These are phyloP conservation scores for Bacillus rossius DNA, from an alignment of 1,140 invertebrate genomes.

Conservation along the genomic window DNA sequence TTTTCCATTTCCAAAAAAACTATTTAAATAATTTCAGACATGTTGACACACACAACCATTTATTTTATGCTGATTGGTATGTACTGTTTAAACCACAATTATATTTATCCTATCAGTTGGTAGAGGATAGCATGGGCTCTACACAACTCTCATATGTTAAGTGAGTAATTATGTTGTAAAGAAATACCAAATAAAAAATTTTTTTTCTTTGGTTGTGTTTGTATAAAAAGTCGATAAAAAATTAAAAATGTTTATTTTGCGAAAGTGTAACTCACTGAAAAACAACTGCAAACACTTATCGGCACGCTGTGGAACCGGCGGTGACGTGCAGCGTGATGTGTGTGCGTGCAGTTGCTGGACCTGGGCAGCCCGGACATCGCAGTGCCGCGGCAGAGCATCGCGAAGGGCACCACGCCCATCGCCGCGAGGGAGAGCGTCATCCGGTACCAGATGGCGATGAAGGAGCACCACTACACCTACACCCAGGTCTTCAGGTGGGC, in stretches of 20 bases:
- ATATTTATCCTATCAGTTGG: too few species aligned
- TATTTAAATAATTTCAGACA: too few species aligned
- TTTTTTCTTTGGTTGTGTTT: not conserved
- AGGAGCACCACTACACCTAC: conserved; percentile 78
- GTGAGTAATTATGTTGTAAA: not conserved
- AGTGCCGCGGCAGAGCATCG: conserved; percentile 53
- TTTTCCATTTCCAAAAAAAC: too few species aligned
- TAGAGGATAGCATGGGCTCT: too few species aligned
- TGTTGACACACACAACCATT: too few species aligned
- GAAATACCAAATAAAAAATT: not conserved
- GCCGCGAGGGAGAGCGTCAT: conserved; percentile 75
- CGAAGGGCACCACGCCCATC: conserved; percentile 60
- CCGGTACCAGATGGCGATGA: conserved; percentile 68
- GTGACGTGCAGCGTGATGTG: too few species aligned
- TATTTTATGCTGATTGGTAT: too few species aligned
- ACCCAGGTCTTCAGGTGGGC: conserved; percentile 62
- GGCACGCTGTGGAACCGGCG: too few species aligned
- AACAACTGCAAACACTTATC: too few species aligned
- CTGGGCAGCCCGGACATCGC: conserved; percentile 52
- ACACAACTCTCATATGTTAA: too few species aligned
- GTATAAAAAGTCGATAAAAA: not conserved
- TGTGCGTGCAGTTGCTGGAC: conserved; percentile 30
- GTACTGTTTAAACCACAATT: too few species aligned
- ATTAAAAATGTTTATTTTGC: not conserved
- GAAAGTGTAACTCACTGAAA: not conserved